Base-by-base conservation (phyloP, 2,888 invertebrate genomes). In the Drosophila yooni region DNA sequence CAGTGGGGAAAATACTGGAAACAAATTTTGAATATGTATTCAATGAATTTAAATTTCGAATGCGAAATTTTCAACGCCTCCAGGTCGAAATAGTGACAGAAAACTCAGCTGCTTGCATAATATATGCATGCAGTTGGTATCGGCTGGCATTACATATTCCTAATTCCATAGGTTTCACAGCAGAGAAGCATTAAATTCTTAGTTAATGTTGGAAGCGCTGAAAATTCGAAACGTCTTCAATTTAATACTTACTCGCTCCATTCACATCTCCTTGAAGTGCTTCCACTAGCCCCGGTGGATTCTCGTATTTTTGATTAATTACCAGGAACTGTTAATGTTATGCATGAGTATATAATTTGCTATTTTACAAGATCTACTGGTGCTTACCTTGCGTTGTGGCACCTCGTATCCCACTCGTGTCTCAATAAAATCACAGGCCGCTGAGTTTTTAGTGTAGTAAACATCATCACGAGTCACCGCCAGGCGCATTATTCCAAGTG, bases 381-480 rank as follows among this genome's bases (percentile, higher is more conserved):
- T 33, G 50, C 64, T 59, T n/a, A 88, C 90, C 76, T 89, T 91
- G 15, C 79, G 78, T 15, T 66, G 33, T 0, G 64, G 72, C 1
- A 62, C 65, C 2, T 70, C 53, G 66, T 89, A 85, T 6, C 91
- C 90, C 0, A 2, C 10, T 15, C 91, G 81, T 0, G 88, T 90
- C 50, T 91, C 91, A 0, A 90, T 27, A 31, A 36, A 33, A 7
- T 91, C 91, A 25, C 67, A 79, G 27, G 66, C 33, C 6, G 78
- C 78, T 1, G 70, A 38, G 11, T 61, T 38, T 34, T 70, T 85
- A 2, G 83, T 75, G 50, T 69, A 92, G 79, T 70, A 82, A 4
- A 91, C 85, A 68, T 92, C 92, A 66, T 90, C 88, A 0, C 91
- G 83, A 0, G 85, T 90, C 2, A 77, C 6, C 0, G 80, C 82